Percentiles rank a stretch among this genome's conserved stretches.
Evolutionary conservation across 2,113 vertebrate genomes (phyloP).

Genomic region (Sinocyclocheilus anophthalmus): DNA sequence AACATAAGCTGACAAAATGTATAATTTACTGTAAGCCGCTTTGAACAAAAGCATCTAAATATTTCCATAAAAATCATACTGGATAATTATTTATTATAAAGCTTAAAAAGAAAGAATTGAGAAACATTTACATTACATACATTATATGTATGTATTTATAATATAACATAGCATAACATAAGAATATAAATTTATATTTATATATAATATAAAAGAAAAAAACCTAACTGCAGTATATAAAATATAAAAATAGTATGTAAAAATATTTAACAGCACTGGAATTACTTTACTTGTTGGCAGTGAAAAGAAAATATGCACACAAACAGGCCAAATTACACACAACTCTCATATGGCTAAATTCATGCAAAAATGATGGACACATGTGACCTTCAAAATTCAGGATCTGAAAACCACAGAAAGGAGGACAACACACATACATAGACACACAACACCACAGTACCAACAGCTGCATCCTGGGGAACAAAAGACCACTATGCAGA

Average conservation of each 20-base stretch:
- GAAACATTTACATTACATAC: too few relatives aligned
- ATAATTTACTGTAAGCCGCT: neutral
- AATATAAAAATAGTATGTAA: neutral
- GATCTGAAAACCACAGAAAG: neutral
- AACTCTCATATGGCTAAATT: neutral
- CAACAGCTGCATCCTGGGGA: slow-evolving; percentile 37
- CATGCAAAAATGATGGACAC: neutral
- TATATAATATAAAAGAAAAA: neutral
- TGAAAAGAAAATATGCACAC: neutral
- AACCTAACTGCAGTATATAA: neutral
- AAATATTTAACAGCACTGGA: neutral
- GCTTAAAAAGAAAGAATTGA: too few relatives aligned
- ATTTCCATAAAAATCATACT: neutral
- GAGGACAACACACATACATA: neutral
- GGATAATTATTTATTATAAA: too few relatives aligned
- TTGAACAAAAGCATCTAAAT: neutral
- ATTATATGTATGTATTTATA: too few relatives aligned
- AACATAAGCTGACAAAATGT: neutral
- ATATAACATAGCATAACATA: too few relatives aligned
- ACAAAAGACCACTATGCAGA: slow-evolving; percentile 40
- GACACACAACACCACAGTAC: slow-evolving; percentile 16
- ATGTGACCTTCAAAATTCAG: slow-evolving; percentile 12
- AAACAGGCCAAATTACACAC: neutral
- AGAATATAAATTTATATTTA: too few relatives aligned
- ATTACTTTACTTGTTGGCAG: neutral